These are phyloP conservation scores for Urosaurus nigricauda DNA, from an alignment of 2,797 vertebrate genomes.

Conservation along the genomic window DNA sequence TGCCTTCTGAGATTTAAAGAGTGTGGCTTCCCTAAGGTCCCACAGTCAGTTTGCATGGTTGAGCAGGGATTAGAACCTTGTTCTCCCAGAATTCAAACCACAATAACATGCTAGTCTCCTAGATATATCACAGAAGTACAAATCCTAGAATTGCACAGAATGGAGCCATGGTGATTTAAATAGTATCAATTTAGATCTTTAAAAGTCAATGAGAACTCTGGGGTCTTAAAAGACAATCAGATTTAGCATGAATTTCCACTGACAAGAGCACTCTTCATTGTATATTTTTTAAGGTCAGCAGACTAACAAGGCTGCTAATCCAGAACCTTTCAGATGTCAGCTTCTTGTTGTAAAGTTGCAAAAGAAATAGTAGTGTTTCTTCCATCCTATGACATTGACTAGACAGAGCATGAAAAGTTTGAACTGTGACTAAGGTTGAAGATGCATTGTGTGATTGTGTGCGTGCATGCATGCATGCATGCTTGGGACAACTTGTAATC, in stretches of 20 bases:
- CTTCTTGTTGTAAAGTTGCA: not conserved
- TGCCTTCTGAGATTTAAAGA: too few relatives aligned
- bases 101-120: too few relatives aligned
- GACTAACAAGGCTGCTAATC: too few relatives aligned
- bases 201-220: not conserved
- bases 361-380: not conserved
- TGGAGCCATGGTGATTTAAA: not conserved
- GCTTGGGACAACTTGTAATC: not conserved
- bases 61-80: too few relatives aligned
- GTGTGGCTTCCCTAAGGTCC: too few relatives aligned
- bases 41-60: too few relatives aligned
- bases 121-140: too few relatives aligned
- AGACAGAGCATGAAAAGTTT: not conserved
- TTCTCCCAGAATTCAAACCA: too few relatives aligned
- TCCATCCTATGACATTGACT: not conserved
- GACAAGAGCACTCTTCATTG: not conserved
- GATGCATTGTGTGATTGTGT: not conserved
- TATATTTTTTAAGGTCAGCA: not conserved
- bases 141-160: too few relatives aligned
- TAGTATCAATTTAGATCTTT: not conserved
- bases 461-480: not conserved
- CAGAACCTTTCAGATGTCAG: not conserved
- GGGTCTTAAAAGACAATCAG: not conserved
- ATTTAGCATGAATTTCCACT: not conserved
- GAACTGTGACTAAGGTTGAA: not conserved